These are phyloP conservation scores for Pantherophis vulpinus DNA, from an alignment of 2,797 vertebrate genomes.

Conservation along the genomic window DNA sequence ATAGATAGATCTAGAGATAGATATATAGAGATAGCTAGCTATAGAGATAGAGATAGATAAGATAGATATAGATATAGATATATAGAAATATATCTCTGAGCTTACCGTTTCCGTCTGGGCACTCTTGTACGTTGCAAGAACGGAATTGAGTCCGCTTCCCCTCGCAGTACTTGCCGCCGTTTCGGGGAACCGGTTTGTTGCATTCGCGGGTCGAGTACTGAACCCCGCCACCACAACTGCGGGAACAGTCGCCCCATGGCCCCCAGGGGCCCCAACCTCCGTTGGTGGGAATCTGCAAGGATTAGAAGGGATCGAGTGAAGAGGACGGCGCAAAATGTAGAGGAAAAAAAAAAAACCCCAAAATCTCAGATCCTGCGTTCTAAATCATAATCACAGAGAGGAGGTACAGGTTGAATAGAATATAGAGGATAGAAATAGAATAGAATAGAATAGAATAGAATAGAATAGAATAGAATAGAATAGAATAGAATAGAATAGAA, in stretches of 20 bases:
- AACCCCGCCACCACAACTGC: conserved; percentile 69
- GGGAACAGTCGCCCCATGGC: conserved; percentile 64
- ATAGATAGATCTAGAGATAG: too few relatives aligned
- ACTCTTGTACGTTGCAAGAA: conserved; percentile 66
- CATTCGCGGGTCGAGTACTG: conserved; percentile 70
- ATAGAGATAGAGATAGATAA: too few relatives aligned
- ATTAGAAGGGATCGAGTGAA: neutral
- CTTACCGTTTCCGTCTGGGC: conserved; percentile 63
- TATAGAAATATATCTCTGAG: too few relatives aligned
- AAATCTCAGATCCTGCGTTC: neutral
- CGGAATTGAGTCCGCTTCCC: conserved; percentile 67
- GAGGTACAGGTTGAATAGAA: too few relatives aligned
- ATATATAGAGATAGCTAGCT: too few relatives aligned
- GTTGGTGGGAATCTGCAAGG: conserved; percentile 60
- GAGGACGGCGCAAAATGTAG: neutral
- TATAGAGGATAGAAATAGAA: too few relatives aligned
- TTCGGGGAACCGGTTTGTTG: conserved; percentile 57
- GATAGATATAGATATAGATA: too few relatives aligned
- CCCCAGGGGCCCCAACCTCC: conserved; percentile 73
- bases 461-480: too few relatives aligned
- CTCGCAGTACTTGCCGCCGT: conserved; percentile 70
- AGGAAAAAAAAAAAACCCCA: accelerated
- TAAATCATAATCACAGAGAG: neutral
- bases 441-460: neutral
- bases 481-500: neutral